These are phyloP conservation scores for Lasioglossum baleicum DNA, from an alignment of 1,140 invertebrate species.

Conservation along the genomic window DNA sequence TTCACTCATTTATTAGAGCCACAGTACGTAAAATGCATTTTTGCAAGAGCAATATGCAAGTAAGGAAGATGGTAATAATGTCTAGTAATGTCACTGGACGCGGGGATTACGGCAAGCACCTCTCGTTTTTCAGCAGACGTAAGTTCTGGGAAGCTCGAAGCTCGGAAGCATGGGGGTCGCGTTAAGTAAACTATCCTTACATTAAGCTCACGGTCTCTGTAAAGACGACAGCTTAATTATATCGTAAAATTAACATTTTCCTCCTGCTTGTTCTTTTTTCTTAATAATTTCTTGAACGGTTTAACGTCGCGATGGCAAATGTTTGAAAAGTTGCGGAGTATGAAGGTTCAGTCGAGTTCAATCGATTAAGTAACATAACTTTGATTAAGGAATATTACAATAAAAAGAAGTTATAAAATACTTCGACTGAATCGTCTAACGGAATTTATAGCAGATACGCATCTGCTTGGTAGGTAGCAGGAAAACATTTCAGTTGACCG, in stretches of 20 bases:
- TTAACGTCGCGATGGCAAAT: too few species aligned
- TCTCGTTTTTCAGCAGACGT: neutral
- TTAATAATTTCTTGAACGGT: too few species aligned
- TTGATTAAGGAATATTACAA: neutral
- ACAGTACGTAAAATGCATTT: too few species aligned
- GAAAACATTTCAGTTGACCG: neutral
- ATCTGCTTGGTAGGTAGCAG: neutral
- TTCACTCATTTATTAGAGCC: too few species aligned
- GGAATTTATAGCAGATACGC: neutral
- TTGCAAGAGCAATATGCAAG: neutral
- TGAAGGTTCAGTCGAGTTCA: neutral
- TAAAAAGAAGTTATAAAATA: too few species aligned
- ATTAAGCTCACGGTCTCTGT: neutral
- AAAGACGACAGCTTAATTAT: neutral
- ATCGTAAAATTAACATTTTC: too few species aligned
- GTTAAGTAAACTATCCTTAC: neutral
- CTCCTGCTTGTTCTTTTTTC: too few species aligned
- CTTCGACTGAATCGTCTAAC: neutral
- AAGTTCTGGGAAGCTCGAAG: neutral
- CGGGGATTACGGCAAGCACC: neutral
- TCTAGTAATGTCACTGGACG: neutral
- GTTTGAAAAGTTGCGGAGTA: too few species aligned
- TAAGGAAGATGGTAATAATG: neutral
- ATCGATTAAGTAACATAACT: too few species aligned
- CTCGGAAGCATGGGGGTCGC: neutral